Evolutionary conservation across 2,888 invertebrate species (phyloP).

Genomic region (Hipparchia sbordonii): DNA sequence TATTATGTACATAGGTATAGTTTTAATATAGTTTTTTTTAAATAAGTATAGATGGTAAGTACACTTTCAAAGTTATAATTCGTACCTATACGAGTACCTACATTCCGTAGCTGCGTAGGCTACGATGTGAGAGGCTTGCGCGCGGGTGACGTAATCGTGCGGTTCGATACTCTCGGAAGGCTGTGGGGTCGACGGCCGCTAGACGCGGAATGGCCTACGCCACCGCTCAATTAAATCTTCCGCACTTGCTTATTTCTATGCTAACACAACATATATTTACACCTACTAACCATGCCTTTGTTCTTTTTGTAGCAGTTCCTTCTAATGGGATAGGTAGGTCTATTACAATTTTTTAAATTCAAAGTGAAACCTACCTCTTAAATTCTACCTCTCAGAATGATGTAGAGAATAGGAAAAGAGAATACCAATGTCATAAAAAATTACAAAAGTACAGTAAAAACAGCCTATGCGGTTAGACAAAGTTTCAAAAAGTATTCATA

Average conservation of each 20-base stretch:
- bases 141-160: slow-evolving; percentile 72
- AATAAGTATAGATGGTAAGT: slow-evolving; percentile 12
- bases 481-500: too few relatives aligned
- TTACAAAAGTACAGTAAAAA: too few relatives aligned
- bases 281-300: slow-evolving; percentile 7
- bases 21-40: too few relatives aligned
- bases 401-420: too few relatives aligned
- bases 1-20: too few relatives aligned
- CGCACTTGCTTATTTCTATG: slow-evolving; percentile 56
- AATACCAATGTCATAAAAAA: too few relatives aligned
- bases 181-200: slow-evolving; percentile 76
- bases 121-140: slow-evolving; percentile 53
- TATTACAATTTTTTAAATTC: too few relatives aligned
- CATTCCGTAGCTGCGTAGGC: slow-evolving; percentile 33
- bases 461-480: too few relatives aligned
- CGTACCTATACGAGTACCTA: neutral
- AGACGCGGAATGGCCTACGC: slow-evolving; percentile 80
- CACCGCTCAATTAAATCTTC: slow-evolving; percentile 76
- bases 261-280: slow-evolving; percentile 17
- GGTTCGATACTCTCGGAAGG: slow-evolving; percentile 69
- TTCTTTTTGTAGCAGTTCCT: neutral
- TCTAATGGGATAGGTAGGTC: neutral
- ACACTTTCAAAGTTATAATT: slow-evolving; percentile 25
- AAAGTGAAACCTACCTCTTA: too few relatives aligned
- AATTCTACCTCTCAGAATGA: too few relatives aligned